phyloP scores from a whole-genome alignment of 2,888 invertebrate genomes.

The Plebejus anna region DNA sequence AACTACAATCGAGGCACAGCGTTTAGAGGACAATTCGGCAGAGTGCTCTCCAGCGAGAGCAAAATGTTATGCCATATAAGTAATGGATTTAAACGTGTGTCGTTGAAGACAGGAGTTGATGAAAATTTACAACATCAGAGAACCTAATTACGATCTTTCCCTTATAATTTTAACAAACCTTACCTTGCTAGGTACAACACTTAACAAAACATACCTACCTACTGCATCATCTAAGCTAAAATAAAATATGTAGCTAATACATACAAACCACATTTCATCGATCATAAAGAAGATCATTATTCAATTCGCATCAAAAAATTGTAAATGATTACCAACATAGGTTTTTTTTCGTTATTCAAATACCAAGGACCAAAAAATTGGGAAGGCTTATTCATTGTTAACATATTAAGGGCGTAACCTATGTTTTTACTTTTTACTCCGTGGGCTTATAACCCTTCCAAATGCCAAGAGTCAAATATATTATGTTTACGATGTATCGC shows the following conservation, averaged over 20 bases:
- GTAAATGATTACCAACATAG: background rate
- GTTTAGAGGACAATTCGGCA: background rate
- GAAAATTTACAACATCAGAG: background rate
- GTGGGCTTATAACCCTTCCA: slow-evolving; percentile 6
- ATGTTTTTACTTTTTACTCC: too few species aligned
- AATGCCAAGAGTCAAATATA: slow-evolving; percentile 19
- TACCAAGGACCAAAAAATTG: background rate
- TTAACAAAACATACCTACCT: too few species aligned
- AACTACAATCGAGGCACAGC: slow-evolving; percentile 1
- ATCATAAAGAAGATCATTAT: background rate
- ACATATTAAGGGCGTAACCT: too few species aligned
- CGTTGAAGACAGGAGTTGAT: too few species aligned
- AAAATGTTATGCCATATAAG: background rate
- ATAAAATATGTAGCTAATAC: too few species aligned
- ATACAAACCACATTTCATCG: too few species aligned
- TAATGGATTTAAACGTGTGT: background rate
- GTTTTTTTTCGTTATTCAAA: background rate
- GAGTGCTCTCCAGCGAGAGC: background rate
- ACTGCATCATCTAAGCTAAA: too few species aligned
- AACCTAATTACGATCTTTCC: too few species aligned
- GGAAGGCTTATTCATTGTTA: background rate
- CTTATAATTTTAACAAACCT: too few species aligned
- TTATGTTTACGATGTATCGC: background rate
- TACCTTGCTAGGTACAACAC: too few species aligned
- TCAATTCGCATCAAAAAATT: background rate